These are phyloP conservation scores for Apodemia zela DNA, from an alignment of 2,888 invertebrate genomes.

Conservation along the genomic window DNA sequence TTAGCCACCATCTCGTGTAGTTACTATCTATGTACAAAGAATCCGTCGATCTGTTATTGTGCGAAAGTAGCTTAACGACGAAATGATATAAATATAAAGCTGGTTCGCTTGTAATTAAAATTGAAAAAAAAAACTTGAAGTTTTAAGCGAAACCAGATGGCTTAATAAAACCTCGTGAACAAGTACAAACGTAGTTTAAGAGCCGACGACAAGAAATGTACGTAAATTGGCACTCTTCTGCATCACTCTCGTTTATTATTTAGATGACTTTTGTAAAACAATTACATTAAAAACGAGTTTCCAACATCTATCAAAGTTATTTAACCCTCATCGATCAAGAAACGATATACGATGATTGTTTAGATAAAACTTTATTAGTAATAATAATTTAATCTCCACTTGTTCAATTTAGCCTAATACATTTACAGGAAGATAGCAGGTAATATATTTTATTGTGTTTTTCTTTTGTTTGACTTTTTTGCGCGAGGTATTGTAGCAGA, in stretches of 20 bases:
- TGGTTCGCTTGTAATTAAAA: background rate
- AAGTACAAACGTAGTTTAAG: background rate
- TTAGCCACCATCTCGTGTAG: no score
- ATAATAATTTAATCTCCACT: conserved; percentile 10
- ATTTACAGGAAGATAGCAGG: conserved; percentile 29
- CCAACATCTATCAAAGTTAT: background rate
- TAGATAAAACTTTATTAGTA: conserved; percentile 9
- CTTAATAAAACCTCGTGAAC: background rate
- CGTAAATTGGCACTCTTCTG: background rate
- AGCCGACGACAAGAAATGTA: background rate
- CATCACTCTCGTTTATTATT: background rate
- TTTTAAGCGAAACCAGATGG: background rate
- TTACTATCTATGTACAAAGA: no score
- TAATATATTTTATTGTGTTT: conserved; percentile 66
- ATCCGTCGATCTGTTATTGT: no score
- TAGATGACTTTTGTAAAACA: background rate
- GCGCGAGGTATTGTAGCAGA: conserved; percentile 87
- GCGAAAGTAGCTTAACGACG: no score
- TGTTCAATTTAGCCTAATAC: conserved; percentile 9
- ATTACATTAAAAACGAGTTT: background rate
- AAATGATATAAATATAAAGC: background rate
- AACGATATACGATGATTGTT: conserved; percentile 1
- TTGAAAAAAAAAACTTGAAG: no score
- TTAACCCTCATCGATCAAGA: background rate
- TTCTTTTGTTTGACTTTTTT: conserved; percentile 87